Base-by-base conservation (phyloP, 1,140 invertebrate species). In the Drosophila mayri region DNA sequence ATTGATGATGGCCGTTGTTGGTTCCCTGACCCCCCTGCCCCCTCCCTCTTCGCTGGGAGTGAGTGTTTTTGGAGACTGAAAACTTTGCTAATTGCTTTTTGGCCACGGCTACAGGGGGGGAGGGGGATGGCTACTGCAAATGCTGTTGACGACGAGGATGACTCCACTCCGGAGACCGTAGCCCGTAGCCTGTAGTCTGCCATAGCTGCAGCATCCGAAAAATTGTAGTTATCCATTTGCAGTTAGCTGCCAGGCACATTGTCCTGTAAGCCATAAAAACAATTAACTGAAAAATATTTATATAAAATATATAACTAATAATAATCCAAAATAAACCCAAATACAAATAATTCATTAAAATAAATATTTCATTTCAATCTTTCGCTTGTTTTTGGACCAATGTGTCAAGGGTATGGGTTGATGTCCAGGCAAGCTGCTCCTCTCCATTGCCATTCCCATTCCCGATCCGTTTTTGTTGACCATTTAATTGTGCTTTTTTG, bases 41-140 rank as follows among this genome's bases (percentile, higher is more conserved):
- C 25, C 4, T 25, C 28, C 28, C 16, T 7, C 35, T 30, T 22
- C 41, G 40, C 22, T 52, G 25, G 52, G 32, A 47, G 76, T 47
- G 66, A 64, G 60, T 79, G 67, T 64, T 79, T 55, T 79, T 72
- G 76, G 63, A 76, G 78, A 63, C 62, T 79, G 54, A 79, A 90
- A 90, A 90, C 81, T 90, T 90, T 90, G 79, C 86, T 90, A 90
- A 90, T 90, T 90, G 86, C 86, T 90, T 90, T 90, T 90, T 90
- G 81, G 85, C 74, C 73, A 86, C 76, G 77, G 70, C 77, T 72
- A 81, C 44, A 57, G 54, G 55, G 25, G 22, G 25, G 4, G 3
- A 25, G 25, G 25, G 25, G 3, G 55, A 66, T 75, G 79, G 59
- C 68, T 46, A 58, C 52, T 32, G 59, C 50, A 37, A 16, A 70